These are phyloP conservation scores for Cydia splendana DNA, from an alignment of 1,140 invertebrate species.

Conservation along the genomic window DNA sequence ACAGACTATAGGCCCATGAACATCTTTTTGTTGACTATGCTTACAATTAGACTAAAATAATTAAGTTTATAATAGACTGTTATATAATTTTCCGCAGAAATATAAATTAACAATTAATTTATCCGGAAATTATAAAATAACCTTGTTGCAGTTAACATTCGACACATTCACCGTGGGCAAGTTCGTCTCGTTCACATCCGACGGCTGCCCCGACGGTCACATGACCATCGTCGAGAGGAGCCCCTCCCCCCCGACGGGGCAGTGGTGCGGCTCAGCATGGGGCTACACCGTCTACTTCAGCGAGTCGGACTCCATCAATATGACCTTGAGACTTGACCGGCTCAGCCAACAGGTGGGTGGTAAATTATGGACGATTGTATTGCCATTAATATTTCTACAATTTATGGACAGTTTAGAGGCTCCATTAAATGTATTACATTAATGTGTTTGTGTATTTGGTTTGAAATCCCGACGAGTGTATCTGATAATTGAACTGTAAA, in stretches of 20 bases:
- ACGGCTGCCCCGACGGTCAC: constrained; percentile 89
- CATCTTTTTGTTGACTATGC: no score
- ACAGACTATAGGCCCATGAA: no score
- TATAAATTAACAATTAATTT: neutral
- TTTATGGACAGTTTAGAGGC: neutral
- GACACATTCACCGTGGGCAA: constrained; percentile 88
- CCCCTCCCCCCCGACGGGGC: constrained; percentile 86
- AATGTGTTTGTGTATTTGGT: neutral
- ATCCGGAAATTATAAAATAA: neutral
- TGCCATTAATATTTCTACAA: neutral
- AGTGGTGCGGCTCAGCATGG: constrained; percentile 92
- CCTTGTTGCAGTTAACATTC: constrained; percentile 83
- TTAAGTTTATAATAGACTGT: no score
- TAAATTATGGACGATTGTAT: neutral
- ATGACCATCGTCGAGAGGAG: constrained; percentile 88
- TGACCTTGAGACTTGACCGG: constrained; percentile 85
- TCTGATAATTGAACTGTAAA: no score
- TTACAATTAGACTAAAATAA: no score
- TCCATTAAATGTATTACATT: neutral
- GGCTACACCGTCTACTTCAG: constrained; percentile 93
- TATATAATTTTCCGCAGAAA: no score
- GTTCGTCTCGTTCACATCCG: constrained; percentile 87
- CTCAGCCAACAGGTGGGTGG: constrained; percentile 85
- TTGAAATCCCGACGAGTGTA: no score
- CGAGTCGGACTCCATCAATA: constrained; percentile 88